phyloP scores from a whole-genome alignment of 2,113 vertebrate genomes.

The Sisor rabdophorus region DNA sequence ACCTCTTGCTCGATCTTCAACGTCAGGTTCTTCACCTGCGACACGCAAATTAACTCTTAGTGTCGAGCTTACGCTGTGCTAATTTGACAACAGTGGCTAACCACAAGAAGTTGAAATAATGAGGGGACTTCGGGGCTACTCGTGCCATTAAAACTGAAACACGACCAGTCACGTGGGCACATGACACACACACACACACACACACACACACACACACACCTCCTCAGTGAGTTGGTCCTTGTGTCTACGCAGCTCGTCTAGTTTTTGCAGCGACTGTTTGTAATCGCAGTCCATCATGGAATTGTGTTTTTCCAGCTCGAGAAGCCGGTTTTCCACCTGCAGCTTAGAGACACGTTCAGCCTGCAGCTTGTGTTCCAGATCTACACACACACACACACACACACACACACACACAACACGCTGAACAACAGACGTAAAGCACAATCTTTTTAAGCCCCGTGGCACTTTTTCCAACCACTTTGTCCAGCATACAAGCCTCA shows the following conservation, averaged over 20 bases:
- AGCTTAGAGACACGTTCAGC: slow-evolving; percentile 87
- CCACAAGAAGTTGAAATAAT: too few relatives aligned
- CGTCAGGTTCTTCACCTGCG: slow-evolving; percentile 88
- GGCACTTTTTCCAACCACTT: neutral
- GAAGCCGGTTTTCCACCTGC: slow-evolving; percentile 85
- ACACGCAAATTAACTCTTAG: neutral
- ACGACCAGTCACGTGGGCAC: too few relatives aligned
- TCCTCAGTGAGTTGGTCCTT: slow-evolving; percentile 91
- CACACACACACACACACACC: slow-evolving; percentile 63
- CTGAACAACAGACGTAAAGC: neutral
- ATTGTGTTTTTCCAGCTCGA: slow-evolving; percentile 91
- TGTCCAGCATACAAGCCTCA: neutral
- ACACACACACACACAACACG: slow-evolving; percentile 9
- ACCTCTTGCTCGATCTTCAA: slow-evolving; percentile 96
- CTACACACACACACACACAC: slow-evolving; percentile 60
- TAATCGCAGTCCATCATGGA: slow-evolving; percentile 95
- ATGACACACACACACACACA: neutral
- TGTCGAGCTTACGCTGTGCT: too few relatives aligned
- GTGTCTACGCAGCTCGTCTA: slow-evolving; percentile 84
- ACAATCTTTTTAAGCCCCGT: neutral
- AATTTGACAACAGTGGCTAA: too few relatives aligned
- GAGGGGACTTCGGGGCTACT: too few relatives aligned
- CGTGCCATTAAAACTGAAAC: too few relatives aligned
- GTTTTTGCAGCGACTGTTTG: slow-evolving; percentile 92
- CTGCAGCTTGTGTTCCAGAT: slow-evolving; percentile 91